Base-by-base conservation (phyloP, 2,113 vertebrate species). In the Glaucomys volans region DNA sequence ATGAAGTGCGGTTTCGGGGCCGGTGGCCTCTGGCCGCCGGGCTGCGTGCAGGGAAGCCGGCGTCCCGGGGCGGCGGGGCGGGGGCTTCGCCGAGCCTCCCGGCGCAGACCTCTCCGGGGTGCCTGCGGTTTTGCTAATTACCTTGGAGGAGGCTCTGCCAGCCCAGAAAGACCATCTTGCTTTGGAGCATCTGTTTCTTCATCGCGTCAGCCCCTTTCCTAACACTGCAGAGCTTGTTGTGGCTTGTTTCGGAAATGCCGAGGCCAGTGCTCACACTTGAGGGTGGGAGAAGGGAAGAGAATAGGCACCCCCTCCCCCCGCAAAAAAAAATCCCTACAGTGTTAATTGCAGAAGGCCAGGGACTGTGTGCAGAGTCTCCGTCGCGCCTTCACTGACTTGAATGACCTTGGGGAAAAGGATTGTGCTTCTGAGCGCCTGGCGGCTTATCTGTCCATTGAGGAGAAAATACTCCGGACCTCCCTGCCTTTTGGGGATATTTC, bases 171-270 rank as follows among this genome's bases (percentile, higher is more conserved):
- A 95, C 94, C 88, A 16, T 91, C 88, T 94, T 69, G 96, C 94
- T 96, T 10, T 6, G 91, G 94, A 97, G 95, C 97, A 97, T 97
- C 97, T 96, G 97, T 97, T 97, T 96, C 97, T 97, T 87, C 96
- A 81, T 91, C 96, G 77, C 97, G 97, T 98, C 97, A 97, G 97
- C 95, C 97, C 97, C 97, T 96, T 98, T 98, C 75, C 97, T 86
- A 81, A 95, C 93, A 40, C 95, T 86, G 96, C 96, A 62, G 95
- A 95, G 95, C 97, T 84, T 97, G 97, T 98, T 89, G 94, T 54
- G 97, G 96, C 97, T 95, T 97, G 97, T 96, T 97, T 98, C 97
- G 95, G 97, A 97, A 97, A 98, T 97, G 97, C 97, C 97, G 91
- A 96, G 97, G 95, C 97, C 90, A 57, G 97, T 97, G 97, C 97